Evolutionary conservation across 2,113 vertebrate genomes (phyloP).

Genomic region (Onychorhynchus coronatus): DNA sequence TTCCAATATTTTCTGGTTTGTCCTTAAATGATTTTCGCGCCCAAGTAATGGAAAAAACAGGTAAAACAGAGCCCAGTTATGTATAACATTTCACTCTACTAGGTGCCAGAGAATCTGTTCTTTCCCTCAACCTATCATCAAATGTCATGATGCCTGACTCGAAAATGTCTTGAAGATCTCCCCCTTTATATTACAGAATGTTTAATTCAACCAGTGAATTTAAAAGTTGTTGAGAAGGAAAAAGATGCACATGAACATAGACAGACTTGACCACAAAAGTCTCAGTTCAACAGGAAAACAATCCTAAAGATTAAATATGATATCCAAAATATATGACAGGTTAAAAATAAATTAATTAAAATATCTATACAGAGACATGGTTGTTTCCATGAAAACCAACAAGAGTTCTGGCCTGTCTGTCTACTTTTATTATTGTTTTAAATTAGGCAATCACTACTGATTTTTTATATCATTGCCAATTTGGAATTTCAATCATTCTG

Average conservation of each 20-base stretch:
- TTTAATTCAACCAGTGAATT: background rate
- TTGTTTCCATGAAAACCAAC: background rate
- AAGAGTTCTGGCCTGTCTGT: background rate
- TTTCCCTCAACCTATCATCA: background rate
- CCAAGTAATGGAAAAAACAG: background rate
- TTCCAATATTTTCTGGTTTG: background rate
- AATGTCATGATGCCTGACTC: background rate
- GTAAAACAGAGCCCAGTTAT: background rate
- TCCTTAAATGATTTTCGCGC: background rate
- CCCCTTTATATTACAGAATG: background rate
- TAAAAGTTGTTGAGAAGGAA: background rate
- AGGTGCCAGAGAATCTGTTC: background rate
- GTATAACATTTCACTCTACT: background rate
- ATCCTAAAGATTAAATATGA: background rate
- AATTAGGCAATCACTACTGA: background rate
- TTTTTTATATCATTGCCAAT: background rate
- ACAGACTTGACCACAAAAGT: background rate
- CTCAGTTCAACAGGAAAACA: background rate
- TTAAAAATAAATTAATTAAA: background rate
- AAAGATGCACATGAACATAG: background rate
- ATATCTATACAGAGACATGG: background rate
- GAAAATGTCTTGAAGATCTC: background rate
- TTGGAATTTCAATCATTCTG: background rate
- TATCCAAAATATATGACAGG: background rate
- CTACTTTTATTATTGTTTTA: background rate